Conservation (phyloP, 2,888 invertebrate species). For the Trichogramma evanescens region DNA sequence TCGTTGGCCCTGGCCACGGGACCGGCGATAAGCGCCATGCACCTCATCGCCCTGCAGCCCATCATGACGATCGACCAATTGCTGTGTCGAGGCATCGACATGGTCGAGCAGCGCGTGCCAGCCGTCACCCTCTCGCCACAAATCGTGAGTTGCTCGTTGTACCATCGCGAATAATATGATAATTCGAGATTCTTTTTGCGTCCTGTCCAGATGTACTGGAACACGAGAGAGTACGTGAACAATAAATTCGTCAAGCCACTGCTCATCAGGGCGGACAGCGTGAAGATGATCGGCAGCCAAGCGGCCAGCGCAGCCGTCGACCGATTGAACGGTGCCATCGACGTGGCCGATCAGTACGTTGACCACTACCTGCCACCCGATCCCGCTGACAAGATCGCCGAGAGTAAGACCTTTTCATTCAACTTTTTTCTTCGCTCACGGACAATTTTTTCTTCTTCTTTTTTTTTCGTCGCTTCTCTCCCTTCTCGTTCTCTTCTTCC, state of each 20-base stretch:
- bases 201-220: conserved; percentile 63
- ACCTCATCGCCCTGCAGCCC: conserved; percentile 57
- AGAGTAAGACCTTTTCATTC: conserved; percentile 49
- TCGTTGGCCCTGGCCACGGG: conserved; percentile 68
- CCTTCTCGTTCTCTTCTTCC: no score
- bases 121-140: conserved; percentile 77
- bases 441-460: background rate
- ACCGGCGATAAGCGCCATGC: conserved; percentile 64
- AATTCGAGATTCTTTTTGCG: background rate
- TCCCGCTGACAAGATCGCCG: conserved; percentile 55
- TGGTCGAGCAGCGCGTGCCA: conserved; percentile 77
- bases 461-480: background rate
- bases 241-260: conserved; percentile 60
- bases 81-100: conserved; percentile 75
- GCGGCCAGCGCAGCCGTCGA: conserved; percentile 69
- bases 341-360: conserved; percentile 73
- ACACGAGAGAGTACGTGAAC: conserved; percentile 70
- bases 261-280: conserved; percentile 73
- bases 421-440: background rate
- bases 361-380: conserved; percentile 73
- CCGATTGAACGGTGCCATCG: conserved; percentile 66
- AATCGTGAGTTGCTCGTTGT: conserved; percentile 56
- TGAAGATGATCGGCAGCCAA: conserved; percentile 72
- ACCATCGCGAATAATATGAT: background rate
- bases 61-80: conserved; percentile 66